Evolutionary conservation across 2,888 invertebrate genomes (phyloP).

Genomic region (Ecliptopera silaceata): DNA sequence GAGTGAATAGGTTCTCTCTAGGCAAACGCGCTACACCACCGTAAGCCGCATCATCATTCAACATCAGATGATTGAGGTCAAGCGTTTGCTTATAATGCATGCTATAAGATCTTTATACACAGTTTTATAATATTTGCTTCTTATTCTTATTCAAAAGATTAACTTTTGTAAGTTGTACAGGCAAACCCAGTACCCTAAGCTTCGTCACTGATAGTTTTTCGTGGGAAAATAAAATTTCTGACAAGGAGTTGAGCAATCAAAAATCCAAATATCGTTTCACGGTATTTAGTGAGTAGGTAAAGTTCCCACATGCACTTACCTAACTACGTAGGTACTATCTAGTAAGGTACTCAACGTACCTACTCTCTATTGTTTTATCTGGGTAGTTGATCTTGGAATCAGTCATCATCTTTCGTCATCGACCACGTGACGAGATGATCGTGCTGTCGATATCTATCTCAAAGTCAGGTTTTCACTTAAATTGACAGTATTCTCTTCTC

Average conservation of each 20-base stretch:
- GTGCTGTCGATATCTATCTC: conserved; percentile 8
- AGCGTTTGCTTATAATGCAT: too few relatives aligned
- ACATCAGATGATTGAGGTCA: too few relatives aligned
- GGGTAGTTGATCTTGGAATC: conserved; percentile 7
- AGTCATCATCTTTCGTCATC: conserved; percentile 5
- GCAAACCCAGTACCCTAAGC: too few relatives aligned
- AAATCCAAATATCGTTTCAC: conserved; percentile 4
- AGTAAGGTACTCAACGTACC: not conserved
- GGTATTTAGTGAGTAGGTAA: not conserved
- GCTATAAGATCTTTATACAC: too few relatives aligned
- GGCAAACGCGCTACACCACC: too few relatives aligned
- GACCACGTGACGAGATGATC: not conserved
- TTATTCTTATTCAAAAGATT: too few relatives aligned
- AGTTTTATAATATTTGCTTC: too few relatives aligned
- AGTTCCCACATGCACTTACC: not conserved
- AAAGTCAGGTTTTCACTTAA: too few relatives aligned
- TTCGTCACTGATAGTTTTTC: not conserved
- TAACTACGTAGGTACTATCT: not conserved
- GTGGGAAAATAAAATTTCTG: conserved; percentile 14
- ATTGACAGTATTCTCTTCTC: too few relatives aligned
- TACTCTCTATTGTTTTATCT: conserved; percentile 11
- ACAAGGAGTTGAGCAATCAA: conserved; percentile 10
- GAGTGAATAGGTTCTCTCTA: too few relatives aligned
- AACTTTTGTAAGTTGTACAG: too few relatives aligned
- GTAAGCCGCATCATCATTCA: too few relatives aligned